Conservation (phyloP, 2,797 vertebrate species). For the Rhynchonycteris naso region DNA sequence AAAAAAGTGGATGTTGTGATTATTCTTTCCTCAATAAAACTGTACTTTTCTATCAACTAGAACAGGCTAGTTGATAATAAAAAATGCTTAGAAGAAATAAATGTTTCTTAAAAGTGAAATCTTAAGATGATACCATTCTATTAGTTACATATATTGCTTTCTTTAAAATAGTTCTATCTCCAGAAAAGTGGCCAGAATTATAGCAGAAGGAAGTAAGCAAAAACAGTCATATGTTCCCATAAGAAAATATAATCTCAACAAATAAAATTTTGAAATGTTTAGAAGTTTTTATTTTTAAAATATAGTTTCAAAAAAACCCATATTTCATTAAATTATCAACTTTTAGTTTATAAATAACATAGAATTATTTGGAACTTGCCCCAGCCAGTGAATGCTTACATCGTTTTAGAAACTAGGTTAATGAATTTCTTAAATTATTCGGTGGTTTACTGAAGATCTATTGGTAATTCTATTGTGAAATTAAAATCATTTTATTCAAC, state of each 20-base stretch:
- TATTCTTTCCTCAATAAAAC: constrained; percentile 3
- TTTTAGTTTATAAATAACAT: constrained; percentile 8
- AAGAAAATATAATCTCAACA: neutral
- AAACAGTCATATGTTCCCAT: neutral
- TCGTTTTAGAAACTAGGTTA: neutral
- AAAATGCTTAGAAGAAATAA: neutral
- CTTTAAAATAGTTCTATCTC: neutral
- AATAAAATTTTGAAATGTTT: neutral
- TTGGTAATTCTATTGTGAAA: constrained; percentile 7
- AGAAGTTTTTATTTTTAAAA: neutral
- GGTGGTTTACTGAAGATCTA: neutral
- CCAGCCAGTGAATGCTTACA: neutral
- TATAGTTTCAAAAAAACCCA: neutral
- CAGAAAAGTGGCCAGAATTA: neutral
- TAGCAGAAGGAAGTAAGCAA: constrained; percentile 16
- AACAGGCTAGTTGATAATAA: neutral
- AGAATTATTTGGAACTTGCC: neutral
- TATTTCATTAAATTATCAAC: neutral
- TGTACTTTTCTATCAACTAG: neutral
- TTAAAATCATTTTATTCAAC: constrained; percentile 21
- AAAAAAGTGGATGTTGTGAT: neutral
- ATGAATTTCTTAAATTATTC: constrained; percentile 30
- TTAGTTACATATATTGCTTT: neutral
- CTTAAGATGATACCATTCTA: neutral
- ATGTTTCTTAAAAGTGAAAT: neutral